phyloP scores from a whole-genome alignment of 2,888 invertebrate genomes.

The Rotaria socialis region DNA sequence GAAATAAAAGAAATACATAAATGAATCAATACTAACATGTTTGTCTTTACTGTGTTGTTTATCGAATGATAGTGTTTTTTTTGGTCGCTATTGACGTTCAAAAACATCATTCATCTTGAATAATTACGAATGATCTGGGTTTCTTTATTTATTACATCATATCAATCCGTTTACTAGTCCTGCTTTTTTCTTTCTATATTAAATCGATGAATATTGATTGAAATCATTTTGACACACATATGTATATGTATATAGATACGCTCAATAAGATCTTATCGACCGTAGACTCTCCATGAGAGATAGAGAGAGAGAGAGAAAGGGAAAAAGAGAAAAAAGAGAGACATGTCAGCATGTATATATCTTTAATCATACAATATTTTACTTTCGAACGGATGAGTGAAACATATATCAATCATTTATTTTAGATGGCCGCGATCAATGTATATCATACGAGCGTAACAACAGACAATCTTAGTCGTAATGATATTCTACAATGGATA shows the following conservation, averaged over 20 bases:
- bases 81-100: slow-evolving; percentile 26
- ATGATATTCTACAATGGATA: slow-evolving; percentile 97
- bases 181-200: too few relatives aligned
- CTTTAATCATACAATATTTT: too few relatives aligned
- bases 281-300: neutral
- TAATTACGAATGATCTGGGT: neutral
- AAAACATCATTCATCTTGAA: neutral
- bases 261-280: neutral
- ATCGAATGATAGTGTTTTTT: neutral
- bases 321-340: too few relatives aligned
- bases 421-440: slow-evolving; percentile 62
- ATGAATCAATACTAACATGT: neutral
- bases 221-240: too few relatives aligned
- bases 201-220: too few relatives aligned
- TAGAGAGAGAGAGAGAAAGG: neutral
- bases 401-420: too few relatives aligned
- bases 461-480: slow-evolving; percentile 89
- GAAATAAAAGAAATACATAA: too few relatives aligned
- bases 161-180: neutral
- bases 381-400: too few relatives aligned
- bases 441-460: slow-evolving; percentile 97
- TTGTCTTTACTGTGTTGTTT: neutral
- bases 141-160: neutral
- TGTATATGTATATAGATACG: neutral
- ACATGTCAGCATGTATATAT: too few relatives aligned